Evolutionary conservation across 2,888 invertebrate species (phyloP), one percentile per base, ranked within the genome.

Genomic region (Acleris emargana): DNA sequence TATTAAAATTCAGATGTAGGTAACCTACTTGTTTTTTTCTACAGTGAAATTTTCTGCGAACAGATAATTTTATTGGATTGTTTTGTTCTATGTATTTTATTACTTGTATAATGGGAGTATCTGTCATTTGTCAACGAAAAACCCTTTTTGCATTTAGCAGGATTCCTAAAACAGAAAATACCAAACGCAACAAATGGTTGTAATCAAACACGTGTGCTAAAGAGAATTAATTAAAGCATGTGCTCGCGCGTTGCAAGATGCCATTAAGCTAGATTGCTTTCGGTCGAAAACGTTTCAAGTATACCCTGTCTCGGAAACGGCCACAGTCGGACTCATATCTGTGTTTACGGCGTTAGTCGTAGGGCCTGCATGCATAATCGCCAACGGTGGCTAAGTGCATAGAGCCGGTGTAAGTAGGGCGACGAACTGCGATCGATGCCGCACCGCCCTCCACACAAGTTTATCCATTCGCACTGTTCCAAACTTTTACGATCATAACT

Each of bases 371-470:
- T 59, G 67, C 62, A 67, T 68, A 68, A 55, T 58, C 55, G 67
- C 62, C 51, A 55, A 61, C 62, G 62, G 62, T 68, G 67, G 69
- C 67, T 86, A 86, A 89, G 85, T 89, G 89, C 88, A 90, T 87
- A 82, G 85, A 81, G 85, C 81, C 81, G 80, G 79, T 77, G 89
- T 89, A 91, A 91, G 90, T 91, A 91, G 91, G 90, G 83, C 91
- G 90, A 89, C 91, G 91, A 91, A 91, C 91, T 89, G 84, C 89
- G 91, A 91, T 91, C 91, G 91, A 91, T 91, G 87, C 75, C 81
- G 81, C 77, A 75, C 84, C 85, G 85, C 88, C 87, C 88, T 87
- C 89, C 75, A 81, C 76, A 84, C 88, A 89, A 89, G 88, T 91
- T 89, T 88, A 89, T 88, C 87, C 91, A 88, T 90, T 90, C 87